Conservation (phyloP, 2,888 invertebrate species). For the Tetrapedia diversipes region DNA sequence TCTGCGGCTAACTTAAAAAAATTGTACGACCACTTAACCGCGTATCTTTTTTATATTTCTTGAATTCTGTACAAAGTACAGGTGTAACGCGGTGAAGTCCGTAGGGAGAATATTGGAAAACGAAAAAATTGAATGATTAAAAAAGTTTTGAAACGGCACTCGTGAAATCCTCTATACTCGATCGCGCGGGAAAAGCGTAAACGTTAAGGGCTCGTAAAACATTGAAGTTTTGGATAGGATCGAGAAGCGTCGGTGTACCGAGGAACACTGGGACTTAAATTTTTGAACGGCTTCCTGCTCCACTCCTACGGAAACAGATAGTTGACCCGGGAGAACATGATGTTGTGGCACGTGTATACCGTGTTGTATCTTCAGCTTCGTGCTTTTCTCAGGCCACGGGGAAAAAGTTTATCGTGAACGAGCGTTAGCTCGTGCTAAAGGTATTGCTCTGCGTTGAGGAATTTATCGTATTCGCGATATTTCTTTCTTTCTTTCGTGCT, state of each 20-base stretch:
- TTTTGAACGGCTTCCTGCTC: constrained; percentile 44
- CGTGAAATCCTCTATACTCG: neutral
- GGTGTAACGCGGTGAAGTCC: too few species aligned
- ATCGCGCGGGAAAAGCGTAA: constrained; percentile 25
- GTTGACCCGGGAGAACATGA: constrained; percentile 49
- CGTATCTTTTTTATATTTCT: too few species aligned
- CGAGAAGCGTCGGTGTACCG: constrained; percentile 24
- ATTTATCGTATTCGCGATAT: constrained; percentile 16
- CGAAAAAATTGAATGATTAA: neutral
- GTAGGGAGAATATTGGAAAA: neutral
- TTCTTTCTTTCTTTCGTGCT: too few species aligned
- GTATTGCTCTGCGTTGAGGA: constrained; percentile 2
- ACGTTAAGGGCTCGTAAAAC: constrained; percentile 55
- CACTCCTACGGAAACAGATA: constrained; percentile 30
- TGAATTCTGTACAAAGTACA: too few species aligned
- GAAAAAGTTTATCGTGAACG: constrained; percentile 14
- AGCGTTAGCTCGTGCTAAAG: constrained; percentile 28
- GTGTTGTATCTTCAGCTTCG: constrained; percentile 5
- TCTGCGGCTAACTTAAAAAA: too few species aligned
- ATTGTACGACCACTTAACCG: too few species aligned
- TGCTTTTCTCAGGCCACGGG: constrained; percentile 15
- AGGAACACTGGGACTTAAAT: constrained; percentile 54
- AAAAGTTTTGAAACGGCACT: neutral
- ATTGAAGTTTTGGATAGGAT: constrained; percentile 51
- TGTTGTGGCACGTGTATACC: constrained; percentile 21